Percentiles rank a stretch among this genome's conserved stretches.
These are phyloP conservation scores for Tanytarsus gracilentus DNA, from an alignment of 2,888 invertebrate genomes.

Conservation along the genomic window DNA sequence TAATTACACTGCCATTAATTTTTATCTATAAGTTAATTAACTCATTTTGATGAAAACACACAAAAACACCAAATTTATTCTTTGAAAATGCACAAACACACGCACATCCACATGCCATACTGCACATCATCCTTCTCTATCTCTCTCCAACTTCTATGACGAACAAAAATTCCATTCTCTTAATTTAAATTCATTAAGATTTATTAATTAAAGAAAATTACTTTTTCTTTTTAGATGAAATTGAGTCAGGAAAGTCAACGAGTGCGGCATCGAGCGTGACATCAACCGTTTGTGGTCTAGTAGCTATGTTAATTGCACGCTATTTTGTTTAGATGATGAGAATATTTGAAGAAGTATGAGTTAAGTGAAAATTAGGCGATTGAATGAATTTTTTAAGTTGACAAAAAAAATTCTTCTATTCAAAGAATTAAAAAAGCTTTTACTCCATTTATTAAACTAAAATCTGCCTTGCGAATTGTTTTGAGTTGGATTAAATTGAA, in stretches of 20 bases:
- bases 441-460: no score
- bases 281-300: background rate
- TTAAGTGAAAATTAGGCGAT: background rate
- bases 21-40: no score
- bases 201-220: background rate
- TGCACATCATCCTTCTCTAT: no score
- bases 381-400: background rate
- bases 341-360: background rate
- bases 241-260: conserved; percentile 1
- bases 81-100: no score
- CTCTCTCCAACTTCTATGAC: no score
- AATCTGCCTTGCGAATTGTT: no score
- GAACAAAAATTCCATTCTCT: background rate
- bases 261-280: background rate
- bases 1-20: no score
- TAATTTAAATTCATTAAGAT: background rate
- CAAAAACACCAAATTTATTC: no score
- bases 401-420: background rate
- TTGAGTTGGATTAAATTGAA: no score
- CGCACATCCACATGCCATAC: no score
- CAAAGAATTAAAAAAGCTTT: no score
- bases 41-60: no score
- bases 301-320: background rate
- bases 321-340: background rate
- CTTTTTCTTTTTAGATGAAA: conserved; percentile 7